Percentiles rank a stretch among this genome's conserved stretches.
These are phyloP conservation scores for Melitaea athalia DNA, from an alignment of 2,888 invertebrate species.

Conservation along the genomic window DNA sequence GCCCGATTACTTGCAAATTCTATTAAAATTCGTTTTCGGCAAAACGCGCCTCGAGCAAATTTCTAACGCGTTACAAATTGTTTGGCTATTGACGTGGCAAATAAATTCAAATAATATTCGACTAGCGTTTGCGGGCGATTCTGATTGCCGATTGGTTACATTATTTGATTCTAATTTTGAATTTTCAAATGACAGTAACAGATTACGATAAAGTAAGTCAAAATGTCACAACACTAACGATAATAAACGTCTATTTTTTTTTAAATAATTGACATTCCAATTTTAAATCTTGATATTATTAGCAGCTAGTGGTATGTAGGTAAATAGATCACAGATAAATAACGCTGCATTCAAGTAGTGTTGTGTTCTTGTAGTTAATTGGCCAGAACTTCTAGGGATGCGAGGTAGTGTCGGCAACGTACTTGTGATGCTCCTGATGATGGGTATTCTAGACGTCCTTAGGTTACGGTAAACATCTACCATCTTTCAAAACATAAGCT, in stretches of 20 bases:
- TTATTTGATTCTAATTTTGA: background rate
- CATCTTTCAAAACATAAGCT: too few species aligned
- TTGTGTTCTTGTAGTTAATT: too few species aligned
- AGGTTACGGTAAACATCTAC: too few species aligned
- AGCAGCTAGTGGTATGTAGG: background rate
- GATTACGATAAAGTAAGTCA: background rate
- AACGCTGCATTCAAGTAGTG: too few species aligned
- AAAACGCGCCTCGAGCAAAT: constrained; percentile 37
- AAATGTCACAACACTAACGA: background rate
- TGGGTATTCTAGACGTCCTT: too few species aligned
- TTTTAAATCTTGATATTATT: too few species aligned
- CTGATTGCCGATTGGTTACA: background rate
- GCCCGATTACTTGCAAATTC: constrained; percentile 73
- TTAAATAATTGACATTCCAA: background rate
- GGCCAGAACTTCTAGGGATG: too few species aligned
- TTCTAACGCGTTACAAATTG: constrained; percentile 40
- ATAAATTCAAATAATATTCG: constrained; percentile 20
- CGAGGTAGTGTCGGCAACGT: too few species aligned
- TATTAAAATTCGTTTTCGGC: constrained; percentile 46
- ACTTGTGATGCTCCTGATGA: too few species aligned
- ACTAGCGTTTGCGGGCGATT: background rate
- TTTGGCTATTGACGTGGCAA: constrained; percentile 44
- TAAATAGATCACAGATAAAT: background rate
- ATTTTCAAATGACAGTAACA: background rate
- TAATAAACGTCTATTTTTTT: background rate